Evolutionary conservation across 1,140 invertebrate genomes (phyloP).

Genomic region (Lucilia cuprina): DNA sequence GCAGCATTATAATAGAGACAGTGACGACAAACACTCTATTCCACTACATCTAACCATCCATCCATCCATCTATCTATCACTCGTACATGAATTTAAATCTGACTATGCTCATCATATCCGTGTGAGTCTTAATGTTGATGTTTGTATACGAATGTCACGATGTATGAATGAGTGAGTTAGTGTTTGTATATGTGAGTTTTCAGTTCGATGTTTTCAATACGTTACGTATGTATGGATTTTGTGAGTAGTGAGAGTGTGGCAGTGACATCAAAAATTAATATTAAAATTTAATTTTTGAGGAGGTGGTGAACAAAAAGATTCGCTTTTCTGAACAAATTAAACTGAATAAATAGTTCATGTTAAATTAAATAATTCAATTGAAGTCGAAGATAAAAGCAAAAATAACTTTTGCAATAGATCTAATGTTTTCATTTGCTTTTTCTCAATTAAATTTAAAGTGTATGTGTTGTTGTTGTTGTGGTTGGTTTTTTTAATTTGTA

Average conservation of each 20-base stretch:
- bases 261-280: slow-evolving; percentile 3
- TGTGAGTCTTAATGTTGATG: not conserved
- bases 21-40: not conserved
- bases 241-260: not conserved
- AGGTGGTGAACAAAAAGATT: not conserved
- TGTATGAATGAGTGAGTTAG: not conserved
- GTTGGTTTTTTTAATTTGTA: no score
- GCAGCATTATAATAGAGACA: slow-evolving; percentile 10
- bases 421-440: not conserved
- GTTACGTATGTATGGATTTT: not conserved
- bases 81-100: not conserved
- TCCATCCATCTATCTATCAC: not conserved
- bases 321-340: not conserved
- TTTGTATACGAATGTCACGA: not conserved
- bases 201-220: not conserved
- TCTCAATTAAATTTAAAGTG: not conserved
- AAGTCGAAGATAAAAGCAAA: not conserved
- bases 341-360: not conserved
- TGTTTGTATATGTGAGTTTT: no score
- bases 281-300: not conserved
- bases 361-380: slow-evolving; percentile 6
- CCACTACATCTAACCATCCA: not conserved
- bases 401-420: not conserved
- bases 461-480: not conserved
- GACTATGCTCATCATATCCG: not conserved